Conservation (phyloP, 2,797 vertebrate genomes). For the Falco cherrug region DNA sequence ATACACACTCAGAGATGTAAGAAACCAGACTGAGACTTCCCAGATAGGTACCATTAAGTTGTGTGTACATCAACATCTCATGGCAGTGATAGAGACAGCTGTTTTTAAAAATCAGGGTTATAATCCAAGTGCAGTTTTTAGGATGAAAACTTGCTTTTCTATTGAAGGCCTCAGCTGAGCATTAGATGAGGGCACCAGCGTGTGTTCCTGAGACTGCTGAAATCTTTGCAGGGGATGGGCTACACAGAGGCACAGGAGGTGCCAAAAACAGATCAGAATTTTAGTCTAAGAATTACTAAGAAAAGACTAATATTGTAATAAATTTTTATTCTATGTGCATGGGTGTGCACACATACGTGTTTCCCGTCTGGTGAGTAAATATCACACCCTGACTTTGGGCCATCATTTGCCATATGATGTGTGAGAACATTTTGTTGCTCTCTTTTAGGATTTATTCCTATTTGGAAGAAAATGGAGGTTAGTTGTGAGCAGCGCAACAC, state of each 20-base stretch:
- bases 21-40: neutral
- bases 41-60: neutral
- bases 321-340: neutral
- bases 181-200: neutral
- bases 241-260: neutral
- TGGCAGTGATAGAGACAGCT: neutral
- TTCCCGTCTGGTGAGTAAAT: conserved; percentile 20
- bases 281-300: neutral
- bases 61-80: neutral
- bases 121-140: neutral
- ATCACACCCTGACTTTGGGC: conserved; percentile 17
- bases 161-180: neutral
- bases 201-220: neutral
- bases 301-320: neutral
- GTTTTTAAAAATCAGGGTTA: neutral
- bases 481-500: neutral
- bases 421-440: conserved; percentile 53
- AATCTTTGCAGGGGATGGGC: neutral
- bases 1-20: fast-evolving
- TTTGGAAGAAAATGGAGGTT: conserved; percentile 17
- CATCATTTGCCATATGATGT: conserved; percentile 54
- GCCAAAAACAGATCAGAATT: neutral
- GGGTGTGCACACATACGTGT: neutral
- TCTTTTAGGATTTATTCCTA: conserved; percentile 42
- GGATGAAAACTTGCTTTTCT: neutral